Evolutionary conservation across 2,888 invertebrate genomes (phyloP), one percentile per base, ranked within the genome.

Genomic region (Tholera decimalis): DNA sequence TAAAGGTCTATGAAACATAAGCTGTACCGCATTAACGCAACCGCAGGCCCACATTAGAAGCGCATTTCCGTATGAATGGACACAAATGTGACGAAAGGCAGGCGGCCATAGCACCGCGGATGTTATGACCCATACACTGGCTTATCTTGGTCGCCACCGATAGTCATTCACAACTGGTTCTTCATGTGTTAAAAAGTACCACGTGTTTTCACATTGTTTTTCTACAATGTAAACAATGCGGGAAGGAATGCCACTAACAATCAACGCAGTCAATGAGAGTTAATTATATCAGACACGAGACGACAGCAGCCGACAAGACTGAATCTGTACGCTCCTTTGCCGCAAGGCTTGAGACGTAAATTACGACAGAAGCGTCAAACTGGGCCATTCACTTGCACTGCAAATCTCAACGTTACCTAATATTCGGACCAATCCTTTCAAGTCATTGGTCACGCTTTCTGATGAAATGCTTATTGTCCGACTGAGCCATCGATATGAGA

Each of bases 201-300:
- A 88, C 88, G 86, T 88, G 88, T 74, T 77, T 84, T 78, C 77
- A 79, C 80, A 85, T 80, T 80, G 84, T 85, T 86, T 80, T 82
- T 78, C 66, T 77, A 79, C 69, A 80, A 87, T 72, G 87, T 88
- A 89, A 91, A 91, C 88, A 86, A 86, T 82, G 82, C 63, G 70
- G 35, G 54, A 78, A 79, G 83, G 85, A 86, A 87, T 83, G 81
- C 80, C 71, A 77, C 79, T 77, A 83, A 82, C 83, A 79, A 82
- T 84, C 73, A 82, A 82, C 81, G 83, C 86, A 88, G 89, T 90
- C 91, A 92, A 92, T 90, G 89, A 85, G 85, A 87, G 87, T 87
- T 90, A 92, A 92, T 92, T 91, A 88, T 88, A 86, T 88, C 83
- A 86, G 88, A 85, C 85, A 86, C 81, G 85, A 88, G 87, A 88